Conservation (phyloP, 2,797 vertebrate species). For the Phylloscopus collybita region DNA sequence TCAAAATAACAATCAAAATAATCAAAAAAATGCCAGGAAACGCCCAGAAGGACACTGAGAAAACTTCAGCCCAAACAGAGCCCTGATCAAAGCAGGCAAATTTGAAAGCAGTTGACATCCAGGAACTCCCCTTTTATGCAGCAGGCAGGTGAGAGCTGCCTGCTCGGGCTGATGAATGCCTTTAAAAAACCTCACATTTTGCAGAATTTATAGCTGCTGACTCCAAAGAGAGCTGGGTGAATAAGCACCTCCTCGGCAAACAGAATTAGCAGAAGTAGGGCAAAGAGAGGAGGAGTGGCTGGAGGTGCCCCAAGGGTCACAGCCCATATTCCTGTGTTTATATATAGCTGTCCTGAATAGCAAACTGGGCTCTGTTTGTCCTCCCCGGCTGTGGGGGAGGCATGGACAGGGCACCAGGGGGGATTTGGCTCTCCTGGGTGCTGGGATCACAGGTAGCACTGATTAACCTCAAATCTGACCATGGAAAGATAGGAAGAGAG, state of each 20-base stretch:
- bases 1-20: not conserved
- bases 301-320: not conserved
- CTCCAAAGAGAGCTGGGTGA: not conserved
- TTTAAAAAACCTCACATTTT: not conserved
- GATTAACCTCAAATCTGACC: not conserved
- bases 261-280: not conserved
- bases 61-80: not conserved
- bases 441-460: fast-evolving
- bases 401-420: not conserved
- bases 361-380: not conserved
- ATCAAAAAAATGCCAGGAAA: not conserved
- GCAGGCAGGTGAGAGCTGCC: not conserved
- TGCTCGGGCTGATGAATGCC: not conserved
- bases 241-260: not conserved
- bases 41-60: fast-evolving
- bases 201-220: not conserved
- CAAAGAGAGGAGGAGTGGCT: not conserved
- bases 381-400: fast-evolving
- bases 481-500: not conserved
- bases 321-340: not conserved
- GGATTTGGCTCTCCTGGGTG: not conserved
- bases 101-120: not conserved
- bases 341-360: not conserved
- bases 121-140: not conserved
- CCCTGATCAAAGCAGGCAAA: not conserved